These are phyloP conservation scores for Sphenodon punctatus DNA, from an alignment of 2,797 vertebrate genomes.

Conservation along the genomic window DNA sequence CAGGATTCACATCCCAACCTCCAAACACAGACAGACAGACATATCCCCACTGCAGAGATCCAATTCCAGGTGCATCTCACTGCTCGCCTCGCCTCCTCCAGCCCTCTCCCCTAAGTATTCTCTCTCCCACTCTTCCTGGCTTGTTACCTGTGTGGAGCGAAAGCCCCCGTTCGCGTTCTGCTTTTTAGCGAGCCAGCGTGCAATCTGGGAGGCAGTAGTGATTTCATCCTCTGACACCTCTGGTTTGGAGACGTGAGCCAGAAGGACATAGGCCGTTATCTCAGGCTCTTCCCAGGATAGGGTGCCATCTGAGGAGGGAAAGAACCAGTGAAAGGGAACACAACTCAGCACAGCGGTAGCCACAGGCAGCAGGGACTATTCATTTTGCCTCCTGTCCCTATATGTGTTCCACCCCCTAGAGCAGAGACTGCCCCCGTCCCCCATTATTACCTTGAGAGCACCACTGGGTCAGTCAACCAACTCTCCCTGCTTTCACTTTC, in stretches of 20 bases:
- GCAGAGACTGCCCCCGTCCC: background rate
- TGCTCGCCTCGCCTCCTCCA: background rate
- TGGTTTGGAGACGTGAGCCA: slow-evolving; percentile 74
- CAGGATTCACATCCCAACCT: background rate
- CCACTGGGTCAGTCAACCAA: no score
- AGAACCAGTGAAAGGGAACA: background rate
- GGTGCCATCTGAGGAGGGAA: background rate
- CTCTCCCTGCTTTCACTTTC: no score
- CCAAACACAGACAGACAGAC: background rate
- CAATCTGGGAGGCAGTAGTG: slow-evolving; percentile 70
- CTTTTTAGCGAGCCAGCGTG: slow-evolving; percentile 81
- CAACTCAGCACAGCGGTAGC: no score
- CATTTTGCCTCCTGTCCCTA: background rate
- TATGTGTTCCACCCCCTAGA: background rate
- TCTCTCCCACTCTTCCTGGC: no score
- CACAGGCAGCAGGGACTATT: no score
- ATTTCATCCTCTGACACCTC: slow-evolving; percentile 61
- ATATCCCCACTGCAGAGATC: background rate
- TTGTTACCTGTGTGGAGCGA: slow-evolving; percentile 88
- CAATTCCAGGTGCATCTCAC: background rate
- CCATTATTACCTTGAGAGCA: background rate
- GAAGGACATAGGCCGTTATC: slow-evolving; percentile 79
- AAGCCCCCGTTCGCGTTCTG: slow-evolving; percentile 86
- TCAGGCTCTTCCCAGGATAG: slow-evolving; percentile 55
- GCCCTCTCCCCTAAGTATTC: no score